phyloP scores from a whole-genome alignment of 2,797 vertebrate species.

The Fratercula arctica region DNA sequence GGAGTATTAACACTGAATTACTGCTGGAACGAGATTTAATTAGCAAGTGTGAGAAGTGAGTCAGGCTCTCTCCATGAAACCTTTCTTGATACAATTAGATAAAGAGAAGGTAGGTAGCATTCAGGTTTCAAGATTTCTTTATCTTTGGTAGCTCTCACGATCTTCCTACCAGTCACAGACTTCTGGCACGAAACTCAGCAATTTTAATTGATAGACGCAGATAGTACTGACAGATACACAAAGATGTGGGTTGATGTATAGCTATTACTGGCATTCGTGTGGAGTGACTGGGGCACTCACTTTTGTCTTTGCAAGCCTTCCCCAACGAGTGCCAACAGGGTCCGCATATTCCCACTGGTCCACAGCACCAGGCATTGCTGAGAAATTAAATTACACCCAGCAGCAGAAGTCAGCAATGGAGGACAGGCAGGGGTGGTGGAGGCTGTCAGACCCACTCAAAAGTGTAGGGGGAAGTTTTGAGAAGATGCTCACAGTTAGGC shows the following conservation, averaged over 20 bases:
- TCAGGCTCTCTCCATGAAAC: not conserved
- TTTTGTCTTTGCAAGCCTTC: constrained; percentile 1
- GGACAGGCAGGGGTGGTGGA: not conserved
- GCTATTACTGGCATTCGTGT: not conserved
- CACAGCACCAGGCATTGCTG: not conserved
- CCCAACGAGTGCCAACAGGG: not conserved
- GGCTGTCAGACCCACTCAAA: not conserved
- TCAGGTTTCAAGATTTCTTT: not conserved
- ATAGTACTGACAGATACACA: not conserved
- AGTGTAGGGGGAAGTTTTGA: not conserved
- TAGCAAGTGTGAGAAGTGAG: constrained; percentile 11
- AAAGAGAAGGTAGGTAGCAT: not conserved
- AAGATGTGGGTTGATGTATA: not conserved
- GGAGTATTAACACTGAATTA: not conserved
- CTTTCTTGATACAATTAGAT: constrained; percentile 4
- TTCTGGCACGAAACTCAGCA: not conserved
- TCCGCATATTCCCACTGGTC: not conserved
- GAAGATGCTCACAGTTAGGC: not conserved
- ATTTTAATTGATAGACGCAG: not conserved
- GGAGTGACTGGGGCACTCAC: not conserved
- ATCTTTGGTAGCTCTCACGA: not conserved
- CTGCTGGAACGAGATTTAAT: constrained; percentile 18
- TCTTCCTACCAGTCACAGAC: not conserved
- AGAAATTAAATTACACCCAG: not conserved
- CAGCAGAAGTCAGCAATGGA: not conserved